Percentiles rank a stretch among this genome's conserved stretches.
phyloP scores from a whole-genome alignment of 1,140 invertebrate genomes.

The Megalonaias nervosa region DNA sequence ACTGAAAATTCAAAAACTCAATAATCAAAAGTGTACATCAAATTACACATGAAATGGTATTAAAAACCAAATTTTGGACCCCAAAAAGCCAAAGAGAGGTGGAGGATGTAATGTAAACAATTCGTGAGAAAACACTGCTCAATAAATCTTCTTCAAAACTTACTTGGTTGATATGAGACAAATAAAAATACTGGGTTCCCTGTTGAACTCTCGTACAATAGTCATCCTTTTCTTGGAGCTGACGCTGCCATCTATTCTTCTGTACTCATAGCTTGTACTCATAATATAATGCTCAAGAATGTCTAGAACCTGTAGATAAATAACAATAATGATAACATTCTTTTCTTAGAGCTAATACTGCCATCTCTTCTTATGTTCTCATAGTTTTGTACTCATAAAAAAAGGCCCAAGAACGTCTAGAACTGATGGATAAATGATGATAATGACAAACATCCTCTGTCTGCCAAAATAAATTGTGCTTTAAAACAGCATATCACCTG shows the following conservation, averaged over 20 bases:
- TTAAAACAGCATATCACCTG: no score
- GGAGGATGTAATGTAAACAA: no score
- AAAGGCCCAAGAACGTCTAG: slow-evolving; percentile 89
- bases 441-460: no score
- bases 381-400: slow-evolving; percentile 80
- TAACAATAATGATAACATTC: slow-evolving; percentile 74
- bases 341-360: slow-evolving; percentile 81
- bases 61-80: no score
- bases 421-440: slow-evolving; percentile 76
- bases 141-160: slow-evolving; percentile 14
- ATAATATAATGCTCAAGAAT: slow-evolving; percentile 89
- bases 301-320: slow-evolving; percentile 81
- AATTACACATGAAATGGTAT: no score
- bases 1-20: no score
- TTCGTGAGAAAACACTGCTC: no score
- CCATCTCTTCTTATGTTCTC: slow-evolving; percentile 94
- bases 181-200: slow-evolving; percentile 84
- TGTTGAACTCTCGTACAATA: slow-evolving; percentile 89
- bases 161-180: slow-evolving; percentile 90
- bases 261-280: slow-evolving; percentile 82
- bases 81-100: no score
- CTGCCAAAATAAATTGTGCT: no score
- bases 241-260: slow-evolving; percentile 93
- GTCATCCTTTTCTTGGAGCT: slow-evolving; percentile 83
- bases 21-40: no score